Percentiles rank a stretch among this genome's conserved stretches.
Evolutionary conservation across 2,113 vertebrate genomes (phyloP).

Genomic region (Microcebus ravelobensis): DNA sequence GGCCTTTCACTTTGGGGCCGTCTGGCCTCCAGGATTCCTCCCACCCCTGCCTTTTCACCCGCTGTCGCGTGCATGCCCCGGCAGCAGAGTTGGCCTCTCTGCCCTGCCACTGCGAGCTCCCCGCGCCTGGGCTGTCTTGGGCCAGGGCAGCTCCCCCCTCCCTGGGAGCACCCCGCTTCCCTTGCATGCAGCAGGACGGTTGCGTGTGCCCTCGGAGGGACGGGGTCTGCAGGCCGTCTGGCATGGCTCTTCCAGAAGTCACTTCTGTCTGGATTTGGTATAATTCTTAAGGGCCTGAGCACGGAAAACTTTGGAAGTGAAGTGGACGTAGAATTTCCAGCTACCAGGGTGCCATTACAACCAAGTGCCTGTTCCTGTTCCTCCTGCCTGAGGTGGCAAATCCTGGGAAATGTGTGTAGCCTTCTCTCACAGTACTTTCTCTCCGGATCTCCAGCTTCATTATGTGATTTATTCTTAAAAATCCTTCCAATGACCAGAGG

Average conservation of each 20-base stretch:
- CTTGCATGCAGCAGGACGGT: fast-evolving
- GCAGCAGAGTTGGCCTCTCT: background rate
- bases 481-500: background rate
- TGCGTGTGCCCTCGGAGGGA: fast-evolving
- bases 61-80: background rate
- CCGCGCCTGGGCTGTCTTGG: background rate
- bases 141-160: background rate
- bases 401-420: background rate
- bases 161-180: background rate
- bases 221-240: background rate
- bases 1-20: constrained; percentile 66
- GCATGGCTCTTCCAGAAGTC: background rate
- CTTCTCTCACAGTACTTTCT: background rate
- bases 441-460: background rate
- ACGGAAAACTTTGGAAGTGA: background rate
- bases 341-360: background rate
- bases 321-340: background rate
- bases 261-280: background rate
- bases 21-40: constrained; percentile 68
- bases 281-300: background rate
- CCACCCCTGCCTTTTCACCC: constrained; percentile 56
- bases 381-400: background rate
- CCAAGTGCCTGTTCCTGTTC: background rate
- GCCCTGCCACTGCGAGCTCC: background rate
- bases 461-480: constrained; percentile 17